Evolutionary conservation across 2,113 vertebrate species (phyloP), one percentile per base, ranked within the genome.

Genomic region (Helogale parvula): DNA sequence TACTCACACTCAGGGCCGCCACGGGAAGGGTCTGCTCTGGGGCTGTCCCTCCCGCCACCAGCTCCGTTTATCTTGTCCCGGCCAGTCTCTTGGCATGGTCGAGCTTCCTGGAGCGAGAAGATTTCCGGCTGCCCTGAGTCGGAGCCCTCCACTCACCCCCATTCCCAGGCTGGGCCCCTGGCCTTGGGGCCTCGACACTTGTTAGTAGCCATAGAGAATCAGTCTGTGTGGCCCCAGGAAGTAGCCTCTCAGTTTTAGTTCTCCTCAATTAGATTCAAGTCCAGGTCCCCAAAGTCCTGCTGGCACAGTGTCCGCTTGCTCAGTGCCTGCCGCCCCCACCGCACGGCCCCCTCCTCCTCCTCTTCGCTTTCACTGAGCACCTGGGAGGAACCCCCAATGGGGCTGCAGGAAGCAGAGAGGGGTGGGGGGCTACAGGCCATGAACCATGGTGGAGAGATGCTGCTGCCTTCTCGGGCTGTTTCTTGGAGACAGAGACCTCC

Each of bases 301-400:
- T 99, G 99, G 98, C 99, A 99, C 82, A 99, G 98, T 63, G 99
- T 98, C 98, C 98, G 98, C 98, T 98, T 98, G 97, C 96, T 97
- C 89, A 98, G 96, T 1, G 96, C 97, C 88, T 98, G 97, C 86
- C 98, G 97, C 71, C 97, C 98, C 97, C 98, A 98, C 94, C 98
- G 97, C 74, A 97, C 96, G 35, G 98, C 96, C 66, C 98, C 98
- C 89, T 98, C 98, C 90, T 98, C 98, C 93, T 99, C 99, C 29
- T 98, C 99, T 98, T 99, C 99, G 8, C 99, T 99, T 98, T 99
- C 99, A 97, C 99, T 99, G 83, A 99, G 98, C 76, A 99, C 99
- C 93, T 99, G 99, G 86, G 99, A 99, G 94, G 99, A 99, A 87
- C 98, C 98, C 96, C 97, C 98, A 97, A 98, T 82, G 90, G 99